These are phyloP conservation scores for Alectoris magna DNA, from an alignment of 2,797 vertebrate species.

Conservation along the genomic window DNA sequence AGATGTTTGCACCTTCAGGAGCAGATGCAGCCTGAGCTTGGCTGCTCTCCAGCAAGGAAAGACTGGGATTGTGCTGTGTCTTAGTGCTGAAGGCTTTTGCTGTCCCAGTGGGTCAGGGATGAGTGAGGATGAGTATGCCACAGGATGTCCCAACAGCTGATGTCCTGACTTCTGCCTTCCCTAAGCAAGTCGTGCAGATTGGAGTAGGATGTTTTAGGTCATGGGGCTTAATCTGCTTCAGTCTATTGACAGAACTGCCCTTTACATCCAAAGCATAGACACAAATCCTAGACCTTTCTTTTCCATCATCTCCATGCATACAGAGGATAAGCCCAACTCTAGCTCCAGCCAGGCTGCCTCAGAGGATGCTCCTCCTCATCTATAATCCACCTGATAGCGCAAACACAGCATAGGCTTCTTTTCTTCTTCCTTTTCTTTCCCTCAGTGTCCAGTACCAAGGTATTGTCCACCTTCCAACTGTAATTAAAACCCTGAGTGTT, in stretches of 20 bases:
- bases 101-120: background rate
- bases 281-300: rapidly evolving
- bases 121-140: background rate
- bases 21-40: background rate
- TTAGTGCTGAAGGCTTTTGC: background rate
- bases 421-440: background rate
- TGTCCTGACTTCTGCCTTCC: background rate
- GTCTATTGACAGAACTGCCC: background rate
- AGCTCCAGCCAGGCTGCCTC: background rate
- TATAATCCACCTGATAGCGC: background rate
- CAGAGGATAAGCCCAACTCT: background rate
- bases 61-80: too few species aligned
- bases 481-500: background rate
- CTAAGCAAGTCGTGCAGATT: background rate
- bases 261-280: background rate
- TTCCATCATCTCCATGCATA: background rate
- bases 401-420: background rate
- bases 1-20: background rate
- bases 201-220: background rate
- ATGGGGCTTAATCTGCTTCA: background rate
- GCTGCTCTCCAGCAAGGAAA: background rate
- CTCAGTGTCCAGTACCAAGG: background rate
- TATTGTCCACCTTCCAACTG: background rate
- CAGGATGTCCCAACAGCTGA: background rate
- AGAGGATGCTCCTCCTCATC: background rate